Evolutionary conservation across 30 jellyfish, hydroid and myxozoan genomes (phyloP).

Genomic region (Chironex yamaguchii): DNA sequence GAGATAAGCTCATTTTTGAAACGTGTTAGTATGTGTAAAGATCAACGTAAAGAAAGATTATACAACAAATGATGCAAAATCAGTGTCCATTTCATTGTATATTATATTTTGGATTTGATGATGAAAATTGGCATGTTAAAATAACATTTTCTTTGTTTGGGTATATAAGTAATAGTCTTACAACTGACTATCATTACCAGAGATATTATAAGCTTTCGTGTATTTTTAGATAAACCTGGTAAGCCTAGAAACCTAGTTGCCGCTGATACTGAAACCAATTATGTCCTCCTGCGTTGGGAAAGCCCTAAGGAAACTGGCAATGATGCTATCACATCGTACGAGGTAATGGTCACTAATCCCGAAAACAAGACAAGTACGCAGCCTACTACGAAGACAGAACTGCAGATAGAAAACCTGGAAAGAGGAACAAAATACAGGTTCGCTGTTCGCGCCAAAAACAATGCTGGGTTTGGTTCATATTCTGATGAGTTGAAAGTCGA

Average conservation of each 20-base stretch:
- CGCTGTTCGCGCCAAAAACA: slow-evolving; percentile 73
- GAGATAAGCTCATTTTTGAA: no score
- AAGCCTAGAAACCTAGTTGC: not conserved
- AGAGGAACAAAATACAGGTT: slow-evolving; percentile 68
- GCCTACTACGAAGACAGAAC: not conserved
- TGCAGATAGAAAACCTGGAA: slow-evolving; percentile 21
- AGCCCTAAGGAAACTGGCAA: not conserved
- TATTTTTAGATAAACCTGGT: not conserved
- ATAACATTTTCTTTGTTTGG: no score
- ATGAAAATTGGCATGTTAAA: no score
- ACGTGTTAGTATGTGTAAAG: no score
- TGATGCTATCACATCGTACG: not conserved
- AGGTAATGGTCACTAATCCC: not conserved
- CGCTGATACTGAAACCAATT: not conserved
- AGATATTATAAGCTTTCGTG: no score
- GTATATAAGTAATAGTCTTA: no score
- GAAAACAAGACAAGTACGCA: not conserved
- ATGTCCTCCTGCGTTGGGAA: not conserved
- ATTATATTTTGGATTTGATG: no score
- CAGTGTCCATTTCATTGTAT: no score
- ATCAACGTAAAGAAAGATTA: no score
- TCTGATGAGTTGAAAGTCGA: not conserved
- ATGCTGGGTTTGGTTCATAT: slow-evolving; percentile 78
- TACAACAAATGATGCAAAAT: no score
- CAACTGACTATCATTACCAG: no score